phyloP scores from a whole-genome alignment of 2,113 vertebrate species.

The Orthonyx spaldingii region DNA sequence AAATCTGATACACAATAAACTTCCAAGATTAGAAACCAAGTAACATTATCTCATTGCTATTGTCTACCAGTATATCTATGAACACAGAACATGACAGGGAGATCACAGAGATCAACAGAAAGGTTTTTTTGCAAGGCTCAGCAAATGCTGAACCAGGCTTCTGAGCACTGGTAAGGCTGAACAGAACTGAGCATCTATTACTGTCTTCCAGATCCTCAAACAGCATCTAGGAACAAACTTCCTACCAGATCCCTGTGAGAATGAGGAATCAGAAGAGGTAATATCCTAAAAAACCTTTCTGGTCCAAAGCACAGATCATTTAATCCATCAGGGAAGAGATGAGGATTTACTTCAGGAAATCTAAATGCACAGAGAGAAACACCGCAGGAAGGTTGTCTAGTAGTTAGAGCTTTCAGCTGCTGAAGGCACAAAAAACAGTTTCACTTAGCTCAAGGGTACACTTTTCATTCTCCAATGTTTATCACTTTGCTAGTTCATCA shows the following conservation, averaged over 20 bases:
- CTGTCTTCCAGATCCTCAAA: background rate
- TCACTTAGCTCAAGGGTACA: background rate
- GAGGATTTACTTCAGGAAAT: background rate
- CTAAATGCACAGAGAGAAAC: background rate
- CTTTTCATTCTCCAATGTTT: background rate
- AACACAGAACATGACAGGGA: background rate
- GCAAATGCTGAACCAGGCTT: background rate
- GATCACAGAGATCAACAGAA: background rate
- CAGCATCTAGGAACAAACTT: background rate
- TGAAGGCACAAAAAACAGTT: accelerated
- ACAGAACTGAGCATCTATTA: background rate
- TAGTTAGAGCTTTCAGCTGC: background rate
- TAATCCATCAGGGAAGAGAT: background rate
- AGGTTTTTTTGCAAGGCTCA: background rate
- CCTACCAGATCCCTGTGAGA: background rate
- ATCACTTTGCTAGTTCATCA: background rate
- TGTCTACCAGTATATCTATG: background rate
- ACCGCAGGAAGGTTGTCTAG: background rate
- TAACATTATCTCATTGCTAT: background rate
- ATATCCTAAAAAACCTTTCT: background rate
- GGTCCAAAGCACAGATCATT: background rate
- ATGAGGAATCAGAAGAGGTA: background rate
- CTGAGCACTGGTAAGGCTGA: background rate
- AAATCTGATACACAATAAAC: background rate
- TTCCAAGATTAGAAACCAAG: background rate